Base-by-base conservation (phyloP, 1,140 invertebrate species). In the Musca domestica region DNA sequence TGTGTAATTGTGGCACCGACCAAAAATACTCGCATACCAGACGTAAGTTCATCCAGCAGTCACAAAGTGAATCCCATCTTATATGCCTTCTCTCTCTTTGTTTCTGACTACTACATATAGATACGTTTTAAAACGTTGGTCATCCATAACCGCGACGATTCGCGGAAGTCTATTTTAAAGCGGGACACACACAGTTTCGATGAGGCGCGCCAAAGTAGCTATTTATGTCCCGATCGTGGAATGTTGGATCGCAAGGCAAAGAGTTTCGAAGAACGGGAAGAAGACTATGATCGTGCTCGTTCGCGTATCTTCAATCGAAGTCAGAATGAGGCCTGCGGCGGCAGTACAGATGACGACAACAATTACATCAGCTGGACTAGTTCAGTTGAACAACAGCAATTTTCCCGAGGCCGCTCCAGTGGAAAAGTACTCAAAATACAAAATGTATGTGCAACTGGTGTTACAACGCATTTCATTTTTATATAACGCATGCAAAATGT, bases 211-310 rank as follows among this genome's bases (percentile, higher is more conserved):
- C 80, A 80, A 41, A 75, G 75, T 46, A 72, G 76, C 0, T 80
- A 81, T 61, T 69, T 79, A 3, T 79, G 74, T 34, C 85, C 85
- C 0, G 90, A 92, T 71, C 78, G 89, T 68, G 85, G 86, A 66
- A 86, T 87, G 63, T 88, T 91, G 70, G 88, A 87, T 68, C 85
- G 90, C 65, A 85, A 92, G 52, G 93, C 91, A 76, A 94, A 95
- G 81, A 95, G 93, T 72, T 92, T 95, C 75, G 94, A 96, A 81
- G 94, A 96, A 81, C 84, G 95, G 23, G 93, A 95, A 76, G 90
- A 91, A 74, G 92, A 95, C 71, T 95, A 95, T 81, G 91, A 94
- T 74, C 88, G 90, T 74, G 91, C 88, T 23, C 84, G 92, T 46
- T 86, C 89, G 71, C 86, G 94, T 80, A 95, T 95, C 82, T 95